Percentiles rank a stretch among this genome's conserved stretches.
Evolutionary conservation across 2,888 invertebrate genomes (phyloP).

Genomic region (Ceratothoa steindachneri): DNA sequence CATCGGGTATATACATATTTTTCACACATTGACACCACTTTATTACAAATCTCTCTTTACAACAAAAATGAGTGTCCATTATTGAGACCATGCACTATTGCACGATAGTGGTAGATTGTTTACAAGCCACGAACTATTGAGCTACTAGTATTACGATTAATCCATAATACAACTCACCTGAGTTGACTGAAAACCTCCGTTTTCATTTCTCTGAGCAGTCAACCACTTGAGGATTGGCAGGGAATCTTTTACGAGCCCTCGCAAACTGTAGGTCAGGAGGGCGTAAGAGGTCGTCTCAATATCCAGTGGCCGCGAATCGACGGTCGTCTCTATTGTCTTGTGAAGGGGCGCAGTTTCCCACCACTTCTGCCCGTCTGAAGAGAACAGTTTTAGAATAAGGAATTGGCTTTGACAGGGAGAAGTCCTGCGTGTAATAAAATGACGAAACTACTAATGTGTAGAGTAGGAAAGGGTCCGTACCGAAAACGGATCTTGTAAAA

Average conservation of each 20-base stretch:
- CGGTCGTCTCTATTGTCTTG: conserved; percentile 62
- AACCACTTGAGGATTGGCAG: conserved; percentile 70
- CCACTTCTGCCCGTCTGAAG: conserved; percentile 64
- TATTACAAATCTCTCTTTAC: too few relatives aligned
- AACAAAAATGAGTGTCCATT: too few relatives aligned
- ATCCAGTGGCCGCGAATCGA: conserved; percentile 65
- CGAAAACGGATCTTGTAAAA: neutral
- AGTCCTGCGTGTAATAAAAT: neutral
- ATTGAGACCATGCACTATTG: too few relatives aligned
- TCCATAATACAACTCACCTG: too few relatives aligned
- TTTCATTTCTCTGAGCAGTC: conserved; percentile 64
- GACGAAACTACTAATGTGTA: neutral
- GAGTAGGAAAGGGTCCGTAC: neutral
- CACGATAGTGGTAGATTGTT: too few relatives aligned
- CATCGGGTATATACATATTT: too few relatives aligned
- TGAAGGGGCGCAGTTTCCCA: conserved; percentile 66
- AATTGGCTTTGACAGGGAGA: neutral
- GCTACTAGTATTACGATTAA: too few relatives aligned
- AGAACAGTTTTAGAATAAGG: neutral
- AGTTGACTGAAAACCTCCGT: conserved; percentile 69
- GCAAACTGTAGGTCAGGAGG: conserved; percentile 64
- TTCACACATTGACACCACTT: too few relatives aligned
- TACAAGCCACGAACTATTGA: too few relatives aligned
- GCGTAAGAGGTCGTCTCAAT: conserved; percentile 87
- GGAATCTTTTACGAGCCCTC: conserved; percentile 55